phyloP scores from a whole-genome alignment of 2,113 vertebrate genomes.

The Aegotheles bennettii region DNA sequence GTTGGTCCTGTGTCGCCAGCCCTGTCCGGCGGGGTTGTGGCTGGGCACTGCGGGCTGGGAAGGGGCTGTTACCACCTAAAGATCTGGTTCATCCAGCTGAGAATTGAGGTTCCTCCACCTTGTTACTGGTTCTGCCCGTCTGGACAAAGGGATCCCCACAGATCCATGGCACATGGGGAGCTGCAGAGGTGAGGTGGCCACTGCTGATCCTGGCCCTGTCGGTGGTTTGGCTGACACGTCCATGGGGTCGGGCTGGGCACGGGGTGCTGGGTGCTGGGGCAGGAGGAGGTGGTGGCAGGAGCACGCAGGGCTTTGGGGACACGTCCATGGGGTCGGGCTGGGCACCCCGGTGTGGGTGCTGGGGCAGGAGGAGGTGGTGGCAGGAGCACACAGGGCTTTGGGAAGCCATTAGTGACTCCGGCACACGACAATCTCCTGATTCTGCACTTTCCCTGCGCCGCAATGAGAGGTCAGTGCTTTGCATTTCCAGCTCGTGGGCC shows the following conservation, averaged over 20 bases:
- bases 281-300: background rate
- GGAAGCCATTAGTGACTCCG: background rate
- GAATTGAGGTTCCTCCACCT: background rate
- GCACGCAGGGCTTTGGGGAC: background rate
- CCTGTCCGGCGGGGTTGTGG: fast-evolving
- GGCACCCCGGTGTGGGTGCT: background rate
- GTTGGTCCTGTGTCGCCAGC: fast-evolving
- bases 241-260: background rate
- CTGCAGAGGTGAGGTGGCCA: background rate
- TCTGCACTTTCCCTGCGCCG: constrained; percentile 51
- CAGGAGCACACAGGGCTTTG: background rate
- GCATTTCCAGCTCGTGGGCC: constrained; percentile 57
- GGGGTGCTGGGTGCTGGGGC: background rate
- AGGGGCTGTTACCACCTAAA: background rate
- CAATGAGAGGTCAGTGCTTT: constrained; percentile 66
- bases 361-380: background rate
- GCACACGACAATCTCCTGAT: constrained; percentile 41
- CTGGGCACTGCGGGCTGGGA: background rate
- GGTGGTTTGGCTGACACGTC: background rate
- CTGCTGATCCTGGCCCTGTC: background rate
- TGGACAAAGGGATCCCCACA: background rate
- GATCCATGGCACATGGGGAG: background rate
- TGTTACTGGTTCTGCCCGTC: background rate
- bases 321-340: background rate
- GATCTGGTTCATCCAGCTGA: background rate